These are phyloP conservation scores for Hipparchia sbordonii DNA, from an alignment of 2,888 invertebrate genomes.

Conservation along the genomic window DNA sequence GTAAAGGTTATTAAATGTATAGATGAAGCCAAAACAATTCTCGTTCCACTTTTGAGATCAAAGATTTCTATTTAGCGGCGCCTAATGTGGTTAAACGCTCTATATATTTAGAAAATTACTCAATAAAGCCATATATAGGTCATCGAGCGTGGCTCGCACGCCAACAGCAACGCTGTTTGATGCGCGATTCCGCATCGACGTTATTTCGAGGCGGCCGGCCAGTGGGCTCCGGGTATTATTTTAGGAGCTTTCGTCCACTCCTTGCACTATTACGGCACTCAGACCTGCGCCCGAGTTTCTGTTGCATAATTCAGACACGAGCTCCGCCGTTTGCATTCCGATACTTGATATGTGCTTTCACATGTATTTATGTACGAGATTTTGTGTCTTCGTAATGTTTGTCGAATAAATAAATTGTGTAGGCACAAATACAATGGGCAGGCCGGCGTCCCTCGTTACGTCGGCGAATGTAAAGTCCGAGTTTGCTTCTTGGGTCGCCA, in stretches of 20 bases:
- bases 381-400: constrained; percentile 82
- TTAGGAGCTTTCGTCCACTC: constrained; percentile 69
- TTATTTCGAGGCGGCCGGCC: constrained; percentile 45
- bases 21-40: not conserved
- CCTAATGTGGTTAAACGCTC: not conserved
- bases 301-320: constrained; percentile 82
- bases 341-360: constrained; percentile 83
- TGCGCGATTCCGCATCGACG: constrained; percentile 41
- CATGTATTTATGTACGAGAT: constrained; percentile 83
- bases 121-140: constrained; percentile 37
- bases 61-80: constrained; percentile 10
- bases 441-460: constrained; percentile 78
- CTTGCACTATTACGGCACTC: constrained; percentile 71
- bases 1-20: not conserved
- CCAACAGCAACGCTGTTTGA: constrained; percentile 35
- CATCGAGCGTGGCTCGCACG: constrained; percentile 30
- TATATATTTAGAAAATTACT: constrained; percentile 22
- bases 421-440: constrained; percentile 81
- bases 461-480: constrained; percentile 79
- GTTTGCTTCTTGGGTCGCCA: constrained; percentile 71
- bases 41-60: not conserved
- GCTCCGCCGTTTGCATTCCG: constrained; percentile 81
- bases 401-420: constrained; percentile 81
- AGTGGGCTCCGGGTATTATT: constrained; percentile 57
- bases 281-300: constrained; percentile 65